A percentile compares a stretch with the other conserved stretches of the same genome.
These are phyloP conservation scores for Eptesicus fuscus DNA, from an alignment of 2,113 vertebrate species.

Conservation along the genomic window DNA sequence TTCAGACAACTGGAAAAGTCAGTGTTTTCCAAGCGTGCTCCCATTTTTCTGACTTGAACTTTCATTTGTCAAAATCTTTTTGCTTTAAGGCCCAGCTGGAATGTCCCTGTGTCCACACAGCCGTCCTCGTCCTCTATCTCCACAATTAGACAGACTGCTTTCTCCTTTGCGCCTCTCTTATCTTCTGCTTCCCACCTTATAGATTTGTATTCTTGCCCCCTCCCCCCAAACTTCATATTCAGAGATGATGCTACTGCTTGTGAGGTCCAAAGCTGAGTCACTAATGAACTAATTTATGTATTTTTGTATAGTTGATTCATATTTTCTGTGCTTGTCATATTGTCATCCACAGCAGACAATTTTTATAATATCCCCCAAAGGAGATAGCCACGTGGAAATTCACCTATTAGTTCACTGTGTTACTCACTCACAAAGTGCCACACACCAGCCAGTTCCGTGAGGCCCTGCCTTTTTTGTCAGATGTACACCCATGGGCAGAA, in stretches of 20 bases:
- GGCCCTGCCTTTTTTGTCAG: not conserved
- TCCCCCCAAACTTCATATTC: not conserved
- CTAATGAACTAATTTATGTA: not conserved
- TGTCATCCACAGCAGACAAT: not conserved
- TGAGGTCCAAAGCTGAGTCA: not conserved
- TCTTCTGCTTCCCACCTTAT: not conserved
- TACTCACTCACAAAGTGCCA: not conserved
- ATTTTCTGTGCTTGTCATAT: slow-evolving; percentile 8
- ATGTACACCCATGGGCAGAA: not conserved
- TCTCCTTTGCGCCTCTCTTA: not conserved
- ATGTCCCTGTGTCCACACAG: not conserved
- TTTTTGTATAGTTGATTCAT: slow-evolving; percentile 6
- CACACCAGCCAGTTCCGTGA: not conserved
- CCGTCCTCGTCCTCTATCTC: not conserved
- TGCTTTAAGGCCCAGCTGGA: not conserved
- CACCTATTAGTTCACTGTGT: not conserved
- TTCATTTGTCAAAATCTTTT: not conserved
- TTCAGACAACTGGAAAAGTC: not conserved
- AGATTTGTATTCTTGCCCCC: not conserved
- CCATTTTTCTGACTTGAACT: not conserved
- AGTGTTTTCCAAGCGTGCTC: not conserved
- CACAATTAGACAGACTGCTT: not conserved
- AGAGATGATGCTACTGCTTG: not conserved
- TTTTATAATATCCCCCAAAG: not conserved
- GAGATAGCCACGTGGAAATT: not conserved